These are phyloP conservation scores for Smittia sp. DNA, from an alignment of 2,888 invertebrate genomes.

Conservation along the genomic window DNA sequence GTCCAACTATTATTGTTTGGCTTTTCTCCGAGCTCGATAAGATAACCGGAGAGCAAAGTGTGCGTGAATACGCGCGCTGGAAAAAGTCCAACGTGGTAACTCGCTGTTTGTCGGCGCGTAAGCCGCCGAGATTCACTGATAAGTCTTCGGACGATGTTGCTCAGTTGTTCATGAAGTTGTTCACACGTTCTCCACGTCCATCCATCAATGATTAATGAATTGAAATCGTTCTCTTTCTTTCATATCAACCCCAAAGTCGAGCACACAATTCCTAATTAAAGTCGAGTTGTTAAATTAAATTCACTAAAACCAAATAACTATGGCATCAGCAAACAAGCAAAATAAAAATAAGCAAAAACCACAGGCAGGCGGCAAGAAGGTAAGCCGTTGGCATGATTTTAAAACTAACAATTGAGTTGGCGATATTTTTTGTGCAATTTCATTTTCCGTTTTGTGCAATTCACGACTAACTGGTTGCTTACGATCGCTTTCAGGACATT, in stretches of 20 bases:
- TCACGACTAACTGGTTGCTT: not conserved
- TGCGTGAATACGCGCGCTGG: too few species aligned
- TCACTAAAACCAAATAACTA: slow-evolving; percentile 16
- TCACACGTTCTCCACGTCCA: too few species aligned
- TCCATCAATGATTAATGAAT: too few species aligned
- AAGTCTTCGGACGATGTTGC: too few species aligned
- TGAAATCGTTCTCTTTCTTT: not conserved
- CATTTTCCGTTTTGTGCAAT: not conserved
- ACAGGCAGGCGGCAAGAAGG: slow-evolving; percentile 35
- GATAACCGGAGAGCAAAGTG: too few species aligned
- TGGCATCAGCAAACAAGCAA: slow-evolving; percentile 38
- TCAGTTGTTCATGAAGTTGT: too few species aligned
- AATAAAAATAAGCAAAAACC: slow-evolving; percentile 39
- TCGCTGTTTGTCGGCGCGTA: too few species aligned
- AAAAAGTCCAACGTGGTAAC: too few species aligned
- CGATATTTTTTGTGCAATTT: not conserved
- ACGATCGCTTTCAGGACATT: slow-evolving; percentile 23
- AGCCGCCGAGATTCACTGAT: too few species aligned
- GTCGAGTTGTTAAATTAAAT: slow-evolving; percentile 19
- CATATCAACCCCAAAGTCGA: not conserved
- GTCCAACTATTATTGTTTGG: too few species aligned
- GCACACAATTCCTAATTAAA: not conserved
- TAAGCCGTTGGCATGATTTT: slow-evolving; percentile 22
- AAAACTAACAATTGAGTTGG: not conserved
- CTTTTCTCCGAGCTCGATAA: too few species aligned